Conservation (phyloP, 2,888 invertebrate genomes). For the Tanypteryx hageni region DNA sequence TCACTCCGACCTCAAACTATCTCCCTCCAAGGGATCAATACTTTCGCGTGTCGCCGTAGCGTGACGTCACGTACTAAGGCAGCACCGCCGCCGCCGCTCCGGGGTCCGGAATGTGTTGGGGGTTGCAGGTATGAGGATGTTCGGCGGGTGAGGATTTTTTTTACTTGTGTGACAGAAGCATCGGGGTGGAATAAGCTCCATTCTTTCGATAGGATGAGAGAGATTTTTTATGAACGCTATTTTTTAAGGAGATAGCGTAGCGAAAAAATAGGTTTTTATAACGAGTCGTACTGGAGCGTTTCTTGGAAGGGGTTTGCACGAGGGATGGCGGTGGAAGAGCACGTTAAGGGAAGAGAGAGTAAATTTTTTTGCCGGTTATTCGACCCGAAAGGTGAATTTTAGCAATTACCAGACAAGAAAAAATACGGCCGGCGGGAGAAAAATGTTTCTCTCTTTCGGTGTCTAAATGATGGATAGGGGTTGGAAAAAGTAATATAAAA, state of each 20-base stretch:
- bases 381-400: too few relatives aligned
- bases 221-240: too few relatives aligned
- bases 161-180: not conserved
- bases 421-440: too few relatives aligned
- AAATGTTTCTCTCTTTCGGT: not conserved
- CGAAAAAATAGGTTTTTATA: too few relatives aligned
- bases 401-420: too few relatives aligned
- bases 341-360: not conserved
- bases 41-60: constrained; percentile 57
- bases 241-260: too few relatives aligned
- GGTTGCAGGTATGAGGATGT: not conserved
- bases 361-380: not conserved
- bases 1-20: not conserved
- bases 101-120: not conserved
- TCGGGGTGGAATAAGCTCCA: not conserved
- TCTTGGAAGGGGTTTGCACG: not conserved
- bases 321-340: not conserved
- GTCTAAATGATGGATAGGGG: not conserved
- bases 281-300: too few relatives aligned
- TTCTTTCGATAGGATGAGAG: too few relatives aligned
- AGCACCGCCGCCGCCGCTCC: constrained; percentile 41
- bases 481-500: too few relatives aligned
- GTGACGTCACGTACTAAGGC: constrained; percentile 55
- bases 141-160: not conserved
- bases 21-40: constrained; percentile 53